Evolutionary conservation across 2,888 invertebrate genomes (phyloP).

Genomic region (Amorpha juglandis): DNA sequence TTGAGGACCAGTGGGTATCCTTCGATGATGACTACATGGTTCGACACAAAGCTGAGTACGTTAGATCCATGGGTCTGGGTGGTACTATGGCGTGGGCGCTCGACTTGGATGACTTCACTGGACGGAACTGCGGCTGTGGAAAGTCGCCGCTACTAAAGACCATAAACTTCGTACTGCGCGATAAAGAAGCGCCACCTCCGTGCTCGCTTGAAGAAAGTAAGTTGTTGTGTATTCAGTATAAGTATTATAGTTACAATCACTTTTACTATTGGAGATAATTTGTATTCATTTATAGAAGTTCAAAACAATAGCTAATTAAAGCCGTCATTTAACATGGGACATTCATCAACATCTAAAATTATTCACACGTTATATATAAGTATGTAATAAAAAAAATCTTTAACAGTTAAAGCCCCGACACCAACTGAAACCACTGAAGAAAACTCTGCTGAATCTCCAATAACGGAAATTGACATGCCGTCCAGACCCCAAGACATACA

Average conservation of each 20-base stretch:
- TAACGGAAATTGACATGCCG: slow-evolving; percentile 34
- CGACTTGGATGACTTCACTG: slow-evolving; percentile 94
- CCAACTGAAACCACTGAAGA: slow-evolving; percentile 31
- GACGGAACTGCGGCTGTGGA: slow-evolving; percentile 90
- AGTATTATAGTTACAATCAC: too few species aligned
- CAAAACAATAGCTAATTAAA: too few species aligned
- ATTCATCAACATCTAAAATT: too few species aligned
- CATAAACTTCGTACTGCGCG: slow-evolving; percentile 91
- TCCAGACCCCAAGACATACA: slow-evolving; percentile 6
- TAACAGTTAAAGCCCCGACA: slow-evolving; percentile 43
- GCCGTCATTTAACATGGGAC: too few species aligned
- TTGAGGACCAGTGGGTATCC: slow-evolving; percentile 95
- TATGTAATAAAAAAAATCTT: background rate
- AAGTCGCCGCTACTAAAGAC: slow-evolving; percentile 91
- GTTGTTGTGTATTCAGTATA: slow-evolving; percentile 33
- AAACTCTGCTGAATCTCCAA: slow-evolving; percentile 27
- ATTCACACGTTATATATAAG: too few species aligned
- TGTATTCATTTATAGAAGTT: too few species aligned
- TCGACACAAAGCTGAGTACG: slow-evolving; percentile 91
- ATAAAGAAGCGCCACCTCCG: slow-evolving; percentile 86
- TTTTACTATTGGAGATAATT: too few species aligned
- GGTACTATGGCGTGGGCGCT: slow-evolving; percentile 96
- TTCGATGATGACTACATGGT: slow-evolving; percentile 95
- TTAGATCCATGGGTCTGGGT: slow-evolving; percentile 90
- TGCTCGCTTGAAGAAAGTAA: slow-evolving; percentile 72